Base-by-base conservation (phyloP, 2,888 invertebrate genomes). In the Protonemura montana region DNA sequence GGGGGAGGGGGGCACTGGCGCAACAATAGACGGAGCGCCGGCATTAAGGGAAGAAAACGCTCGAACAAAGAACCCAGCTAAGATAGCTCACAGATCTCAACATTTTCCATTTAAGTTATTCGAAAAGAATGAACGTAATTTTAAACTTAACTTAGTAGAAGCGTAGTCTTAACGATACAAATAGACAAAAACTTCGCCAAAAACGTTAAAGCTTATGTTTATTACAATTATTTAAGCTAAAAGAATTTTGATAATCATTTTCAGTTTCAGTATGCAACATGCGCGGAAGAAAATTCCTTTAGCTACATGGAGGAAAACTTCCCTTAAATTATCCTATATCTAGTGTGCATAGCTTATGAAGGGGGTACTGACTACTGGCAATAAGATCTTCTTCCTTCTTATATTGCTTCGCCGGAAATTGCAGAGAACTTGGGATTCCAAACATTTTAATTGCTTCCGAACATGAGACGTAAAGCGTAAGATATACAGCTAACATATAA, bases 361-460 rank as follows among this genome's bases (percentile, higher is more conserved):
- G 59, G 21, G 21, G 13, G 59, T 59, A 59, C 21, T 16, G 59
- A 35, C 59, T 59, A 59, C 59, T 59, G 21, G 59, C 84, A 85
- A 85, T 86, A 86, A 86, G 77, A 85, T 85, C 59, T 84, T 83
- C 86, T 83, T 82, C 78, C 59, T 83, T 85, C 59, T 86, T 86
- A 86, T 86, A 86, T 86, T 86, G 80, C 86, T 59, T 29, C 78
- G 29, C 85, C 84, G 86, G 86, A 86, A 86, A 86, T 86, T 86
- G 85, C 86, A 84, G 81, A 85, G 86, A 85, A 86, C 85, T 86
- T 78, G 86, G 28, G 76, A 78, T 59, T 85, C 59, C 85, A 85
- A 86, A 86, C 86, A 85, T 85, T 86, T 85, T 86, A 86, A 86
- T 86, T 86, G 85, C 85, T 59, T 84, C 86, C 84, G 86, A 83